These are phyloP conservation scores for Callithrix jacchus DNA, from an alignment of 2,113 vertebrate genomes.

Conservation along the genomic window DNA sequence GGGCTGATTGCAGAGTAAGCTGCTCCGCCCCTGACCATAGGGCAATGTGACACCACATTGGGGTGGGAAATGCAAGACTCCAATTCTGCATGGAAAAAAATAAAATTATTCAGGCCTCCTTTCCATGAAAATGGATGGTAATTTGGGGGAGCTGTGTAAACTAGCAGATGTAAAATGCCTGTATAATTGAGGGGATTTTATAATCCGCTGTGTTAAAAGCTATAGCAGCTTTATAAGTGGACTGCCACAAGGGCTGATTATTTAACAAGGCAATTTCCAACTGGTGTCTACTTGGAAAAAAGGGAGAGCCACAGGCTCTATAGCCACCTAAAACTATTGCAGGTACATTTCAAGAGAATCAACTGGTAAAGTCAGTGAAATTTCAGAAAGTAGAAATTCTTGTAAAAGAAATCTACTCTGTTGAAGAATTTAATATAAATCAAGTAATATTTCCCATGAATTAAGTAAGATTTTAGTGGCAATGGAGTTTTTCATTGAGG, in stretches of 20 bases:
- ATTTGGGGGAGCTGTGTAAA: not conserved
- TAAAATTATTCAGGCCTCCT: not conserved
- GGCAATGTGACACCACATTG: rapidly evolving
- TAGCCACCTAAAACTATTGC: too few relatives aligned
- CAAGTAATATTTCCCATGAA: not conserved
- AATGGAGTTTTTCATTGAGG: not conserved
- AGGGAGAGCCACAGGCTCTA: not conserved
- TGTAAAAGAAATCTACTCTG: not conserved
- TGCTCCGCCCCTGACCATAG: rapidly evolving
- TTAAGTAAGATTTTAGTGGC: not conserved
- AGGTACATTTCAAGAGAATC: not conserved
- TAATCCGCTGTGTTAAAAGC: conserved; percentile 3
- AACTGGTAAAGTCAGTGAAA: not conserved
- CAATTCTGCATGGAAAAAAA: not conserved
- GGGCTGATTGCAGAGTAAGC: not conserved
- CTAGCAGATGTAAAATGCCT: not conserved
- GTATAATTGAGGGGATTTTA: not conserved
- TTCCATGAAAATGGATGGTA: not conserved
- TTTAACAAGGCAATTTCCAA: not conserved
- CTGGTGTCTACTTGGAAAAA: not conserved
- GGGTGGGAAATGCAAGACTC: not conserved
- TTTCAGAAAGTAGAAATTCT: conserved; percentile 18
- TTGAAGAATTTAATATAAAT: not conserved
- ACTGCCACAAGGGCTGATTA: not conserved
- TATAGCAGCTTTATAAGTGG: not conserved